Percentiles rank a stretch among this genome's conserved stretches.
Conservation (phyloP, 2,113 vertebrate species). For the Labrus mixtus region DNA sequence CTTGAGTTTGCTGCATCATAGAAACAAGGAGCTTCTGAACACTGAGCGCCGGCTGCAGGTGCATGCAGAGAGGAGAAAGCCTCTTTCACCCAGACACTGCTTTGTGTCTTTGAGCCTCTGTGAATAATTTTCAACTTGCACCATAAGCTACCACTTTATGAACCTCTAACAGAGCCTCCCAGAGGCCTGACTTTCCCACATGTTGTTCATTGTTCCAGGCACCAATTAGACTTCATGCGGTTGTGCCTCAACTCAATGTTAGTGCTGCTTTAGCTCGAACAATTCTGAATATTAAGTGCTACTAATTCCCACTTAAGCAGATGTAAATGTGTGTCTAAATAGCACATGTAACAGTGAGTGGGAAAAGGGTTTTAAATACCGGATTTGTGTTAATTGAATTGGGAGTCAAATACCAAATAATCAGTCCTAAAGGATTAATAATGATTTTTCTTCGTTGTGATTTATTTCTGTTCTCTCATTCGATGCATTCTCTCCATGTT, state of each 20-base stretch:
- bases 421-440: not conserved
- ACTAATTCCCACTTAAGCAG: too few species aligned
- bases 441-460: not conserved
- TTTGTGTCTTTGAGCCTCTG: not conserved
- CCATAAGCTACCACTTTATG: too few species aligned
- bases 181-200: not conserved
- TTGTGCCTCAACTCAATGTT: too few species aligned
- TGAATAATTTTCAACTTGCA: not conserved
- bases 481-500: not conserved
- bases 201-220: not conserved
- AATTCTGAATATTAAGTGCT: not conserved
- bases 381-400: too few species aligned
- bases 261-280: not conserved
- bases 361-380: not conserved
- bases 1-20: not conserved
- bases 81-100: too few species aligned
- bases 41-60: not conserved
- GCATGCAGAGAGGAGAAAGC: not conserved
- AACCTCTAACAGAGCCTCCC: not conserved
- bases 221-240: too few species aligned
- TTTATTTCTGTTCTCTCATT: not conserved
- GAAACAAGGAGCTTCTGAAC: too few species aligned
- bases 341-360: not conserved
- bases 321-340: not conserved
- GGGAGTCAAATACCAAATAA: too few species aligned